Conservation (phyloP, 2,797 vertebrate genomes). For the Mycteria americana region DNA sequence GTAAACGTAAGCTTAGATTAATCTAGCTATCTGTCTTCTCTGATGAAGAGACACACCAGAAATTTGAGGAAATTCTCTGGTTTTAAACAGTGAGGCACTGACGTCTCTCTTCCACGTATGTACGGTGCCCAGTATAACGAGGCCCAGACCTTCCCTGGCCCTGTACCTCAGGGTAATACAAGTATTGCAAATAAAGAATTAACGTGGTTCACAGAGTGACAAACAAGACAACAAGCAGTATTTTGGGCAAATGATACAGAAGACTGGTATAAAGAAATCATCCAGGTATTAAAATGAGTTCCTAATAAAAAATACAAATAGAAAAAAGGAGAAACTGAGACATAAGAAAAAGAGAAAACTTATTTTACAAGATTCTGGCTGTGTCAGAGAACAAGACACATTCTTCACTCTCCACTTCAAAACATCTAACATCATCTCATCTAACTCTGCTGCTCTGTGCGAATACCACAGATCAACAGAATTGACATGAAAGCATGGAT, state of each 20-base stretch:
- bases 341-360: background rate
- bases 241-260: background rate
- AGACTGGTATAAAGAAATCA: background rate
- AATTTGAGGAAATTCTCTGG: background rate
- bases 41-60: background rate
- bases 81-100: background rate
- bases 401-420: background rate
- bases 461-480: background rate
- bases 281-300: background rate
- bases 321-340: background rate
- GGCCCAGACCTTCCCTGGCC: background rate
- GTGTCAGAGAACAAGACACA: background rate
- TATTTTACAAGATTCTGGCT: background rate
- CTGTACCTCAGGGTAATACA: background rate
- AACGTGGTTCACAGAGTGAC: background rate
- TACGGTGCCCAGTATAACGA: accelerated
- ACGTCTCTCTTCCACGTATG: background rate
- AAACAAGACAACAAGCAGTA: background rate
- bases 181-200: background rate
- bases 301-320: background rate
- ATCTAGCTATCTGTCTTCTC: background rate
- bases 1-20: background rate
- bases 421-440: background rate
- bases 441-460: background rate
- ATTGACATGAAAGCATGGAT: background rate